Evolutionary conservation across 2,797 vertebrate genomes (phyloP).

Genomic region (Eupleurogrammus muticus): DNA sequence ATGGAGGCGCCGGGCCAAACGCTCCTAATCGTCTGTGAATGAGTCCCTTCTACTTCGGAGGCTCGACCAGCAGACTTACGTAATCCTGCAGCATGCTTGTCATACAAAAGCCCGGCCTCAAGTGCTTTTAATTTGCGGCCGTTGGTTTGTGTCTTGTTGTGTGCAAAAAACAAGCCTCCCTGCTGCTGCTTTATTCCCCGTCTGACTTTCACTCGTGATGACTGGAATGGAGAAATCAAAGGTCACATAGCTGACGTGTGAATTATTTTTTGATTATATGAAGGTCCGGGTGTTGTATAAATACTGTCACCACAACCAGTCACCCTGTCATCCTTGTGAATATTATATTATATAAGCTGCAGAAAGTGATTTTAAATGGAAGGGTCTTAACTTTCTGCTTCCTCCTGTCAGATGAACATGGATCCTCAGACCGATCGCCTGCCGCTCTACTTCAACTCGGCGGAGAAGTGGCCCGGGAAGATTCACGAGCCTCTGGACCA

Average conservation of each 20-base stretch:
- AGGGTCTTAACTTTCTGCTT: too few species aligned
- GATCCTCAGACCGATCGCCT: constrained; percentile 83
- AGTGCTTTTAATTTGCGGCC: constrained; percentile 34
- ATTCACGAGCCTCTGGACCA: constrained; percentile 96
- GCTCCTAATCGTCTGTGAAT: constrained; percentile 46
- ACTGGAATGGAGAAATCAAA: constrained; percentile 2
- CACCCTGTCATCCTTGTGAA: too few species aligned
- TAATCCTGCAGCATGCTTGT: constrained; percentile 33
- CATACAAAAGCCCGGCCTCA: constrained; percentile 19
- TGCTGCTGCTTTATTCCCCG: constrained; percentile 11
- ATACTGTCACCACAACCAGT: too few species aligned
- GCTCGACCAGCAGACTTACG: constrained; percentile 50
- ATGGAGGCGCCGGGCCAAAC: constrained; percentile 31
- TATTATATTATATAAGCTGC: too few species aligned
- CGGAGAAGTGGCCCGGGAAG: constrained; percentile 92
- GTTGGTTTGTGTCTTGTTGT: constrained; percentile 24
- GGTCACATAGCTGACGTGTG: too few species aligned
- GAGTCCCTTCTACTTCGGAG: constrained; percentile 26
- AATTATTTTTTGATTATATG: too few species aligned
- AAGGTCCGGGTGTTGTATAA: too few species aligned
- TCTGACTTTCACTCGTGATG: not conserved
- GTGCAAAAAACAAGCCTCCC: constrained; percentile 14
- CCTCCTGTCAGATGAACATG: constrained; percentile 88
- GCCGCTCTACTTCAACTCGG: constrained; percentile 89
- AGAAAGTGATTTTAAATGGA: too few species aligned